Percentiles rank a stretch among this genome's conserved stretches.
Conservation (phyloP, 2,888 invertebrate genomes). For the Parasteatoda lunata region DNA sequence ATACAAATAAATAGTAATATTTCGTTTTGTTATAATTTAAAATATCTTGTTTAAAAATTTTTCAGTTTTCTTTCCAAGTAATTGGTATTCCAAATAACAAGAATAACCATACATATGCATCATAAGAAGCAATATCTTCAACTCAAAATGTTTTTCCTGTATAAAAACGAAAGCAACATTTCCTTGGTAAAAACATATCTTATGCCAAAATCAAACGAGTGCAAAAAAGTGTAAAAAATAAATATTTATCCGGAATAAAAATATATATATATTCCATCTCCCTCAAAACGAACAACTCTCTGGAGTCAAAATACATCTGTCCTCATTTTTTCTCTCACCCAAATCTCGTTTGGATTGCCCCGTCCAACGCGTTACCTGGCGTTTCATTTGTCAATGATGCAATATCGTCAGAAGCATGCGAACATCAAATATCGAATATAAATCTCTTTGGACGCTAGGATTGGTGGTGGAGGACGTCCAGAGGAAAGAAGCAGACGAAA, state of each 20-base stretch:
- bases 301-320: slow-evolving; percentile 12
- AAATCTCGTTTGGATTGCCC: slow-evolving; percentile 39
- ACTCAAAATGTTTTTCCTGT: too few relatives aligned
- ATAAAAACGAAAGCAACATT: too few relatives aligned
- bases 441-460: slow-evolving; percentile 37
- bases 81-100: too few relatives aligned
- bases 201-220: too few relatives aligned
- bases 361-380: slow-evolving; percentile 28
- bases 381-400: slow-evolving; percentile 52
- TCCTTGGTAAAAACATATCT: too few relatives aligned
- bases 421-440: slow-evolving; percentile 57
- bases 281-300: not conserved
- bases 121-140: too few relatives aligned
- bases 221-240: too few relatives aligned
- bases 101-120: too few relatives aligned
- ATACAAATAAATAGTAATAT: too few relatives aligned
- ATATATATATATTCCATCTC: not conserved
- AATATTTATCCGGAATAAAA: not conserved
- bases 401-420: slow-evolving; percentile 41
- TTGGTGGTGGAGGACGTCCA: slow-evolving; percentile 12
- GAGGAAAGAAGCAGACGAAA: slow-evolving; percentile 22
- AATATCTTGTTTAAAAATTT: too few relatives aligned
- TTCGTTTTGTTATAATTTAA: too few relatives aligned
- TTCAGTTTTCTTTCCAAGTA: too few relatives aligned
- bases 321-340: not conserved